Percentiles rank a stretch among this genome's conserved stretches.
Conservation (phyloP, 2,888 invertebrate species). For the Hydroisotoma schaefferi region DNA sequence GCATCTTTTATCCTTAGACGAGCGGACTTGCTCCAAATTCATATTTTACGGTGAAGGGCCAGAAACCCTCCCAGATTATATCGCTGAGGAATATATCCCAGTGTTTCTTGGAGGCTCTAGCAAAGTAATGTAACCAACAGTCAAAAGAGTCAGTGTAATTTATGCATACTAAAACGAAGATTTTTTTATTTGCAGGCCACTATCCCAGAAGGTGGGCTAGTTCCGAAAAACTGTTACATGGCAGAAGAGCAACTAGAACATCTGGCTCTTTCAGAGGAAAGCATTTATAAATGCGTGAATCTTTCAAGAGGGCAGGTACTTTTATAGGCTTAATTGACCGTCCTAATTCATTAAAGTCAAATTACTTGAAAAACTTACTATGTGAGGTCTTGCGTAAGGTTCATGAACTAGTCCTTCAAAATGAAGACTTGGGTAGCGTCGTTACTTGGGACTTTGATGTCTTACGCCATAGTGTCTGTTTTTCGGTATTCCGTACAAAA, state of each 20-base stretch:
- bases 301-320: constrained; percentile 61
- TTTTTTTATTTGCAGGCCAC: constrained; percentile 61
- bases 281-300: constrained; percentile 67
- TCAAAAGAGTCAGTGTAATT: neutral
- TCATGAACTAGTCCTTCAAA: constrained; percentile 72
- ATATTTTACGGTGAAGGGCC: constrained; percentile 81
- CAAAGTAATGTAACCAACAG: constrained; percentile 61
- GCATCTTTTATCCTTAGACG: constrained; percentile 68
- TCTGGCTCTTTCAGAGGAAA: constrained; percentile 61
- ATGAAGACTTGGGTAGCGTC: constrained; percentile 80
- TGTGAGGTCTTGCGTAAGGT: constrained; percentile 56
- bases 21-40: constrained; percentile 87
- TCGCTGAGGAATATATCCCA: constrained; percentile 78
- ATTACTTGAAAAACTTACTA: neutral
- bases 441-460: constrained; percentile 97
- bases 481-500: constrained; percentile 65
- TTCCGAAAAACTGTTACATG: constrained; percentile 81
- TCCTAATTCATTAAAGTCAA: no score
- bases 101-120: constrained; percentile 89
- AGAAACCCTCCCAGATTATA: constrained; percentile 79
- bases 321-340: no score
- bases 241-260: constrained; percentile 57
- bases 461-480: constrained; percentile 79
- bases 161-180: neutral
- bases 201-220: constrained; percentile 80